Base-by-base conservation (phyloP, 2,113 vertebrate genomes). In the Bubalus kerabau region DNA sequence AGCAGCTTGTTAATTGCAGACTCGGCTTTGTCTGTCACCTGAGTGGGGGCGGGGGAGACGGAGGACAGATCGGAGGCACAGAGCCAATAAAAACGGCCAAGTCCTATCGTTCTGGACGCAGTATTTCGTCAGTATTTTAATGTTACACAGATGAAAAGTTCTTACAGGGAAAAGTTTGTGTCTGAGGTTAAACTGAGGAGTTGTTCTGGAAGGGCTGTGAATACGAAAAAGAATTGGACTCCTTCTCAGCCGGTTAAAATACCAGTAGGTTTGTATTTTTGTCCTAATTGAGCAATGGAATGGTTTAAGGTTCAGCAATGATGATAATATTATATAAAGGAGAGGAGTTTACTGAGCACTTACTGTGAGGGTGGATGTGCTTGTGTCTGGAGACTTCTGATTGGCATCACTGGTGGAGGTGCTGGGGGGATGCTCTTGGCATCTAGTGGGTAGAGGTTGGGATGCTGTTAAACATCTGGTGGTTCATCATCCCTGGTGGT, bases 31-130 rank as follows among this genome's bases (percentile, higher is more conserved):
- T 57, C 95, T 97, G 87, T 56, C 54, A 78, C 46, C 85, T 46
- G 52, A 11, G 0, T 1, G 2, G 30, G 57, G 16, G 13, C 1
- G 14, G 5, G 23, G 76, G 16, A 26, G 71, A 21, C 5, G 16
- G 36, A 67, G 83, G 71, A 40, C 23, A 7, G 50, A 87, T 32
- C 16, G 40, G 10, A 57, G 86, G 54, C 43, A 4, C 0, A 4
- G 52, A 64, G 89, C 56, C 87, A 76, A n/a, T 94, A 89, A 78
- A 95, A 92, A 32, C n/a, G 56, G 60, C 92, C 14, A 3, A 71
- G 48, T 85, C 16, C 24, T 74, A 32, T 81, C 92, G 12, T 76
- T 28, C 16, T 21, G 78, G 48, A 54, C 2, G 76, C 50, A 28
- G 28, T 11, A 26, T 87, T 89, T 93, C 90, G 8, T 24, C 74